These are phyloP conservation scores for Lycaon pictus DNA, from an alignment of 2,113 vertebrate genomes.

Conservation along the genomic window DNA sequence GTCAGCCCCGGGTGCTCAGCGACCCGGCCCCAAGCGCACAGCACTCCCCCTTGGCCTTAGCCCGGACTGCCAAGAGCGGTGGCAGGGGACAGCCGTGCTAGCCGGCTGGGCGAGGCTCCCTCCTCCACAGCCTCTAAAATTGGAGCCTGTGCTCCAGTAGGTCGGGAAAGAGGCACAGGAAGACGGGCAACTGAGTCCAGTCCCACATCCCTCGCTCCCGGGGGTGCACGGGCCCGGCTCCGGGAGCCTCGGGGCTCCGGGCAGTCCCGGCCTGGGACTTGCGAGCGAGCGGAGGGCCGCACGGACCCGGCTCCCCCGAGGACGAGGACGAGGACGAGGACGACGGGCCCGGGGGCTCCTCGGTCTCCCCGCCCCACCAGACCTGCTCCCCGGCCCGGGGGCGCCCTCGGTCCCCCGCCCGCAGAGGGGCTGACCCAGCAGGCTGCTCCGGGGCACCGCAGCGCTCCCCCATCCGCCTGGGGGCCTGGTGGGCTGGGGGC, in stretches of 20 bases:
- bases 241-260: accelerated
- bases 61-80: not conserved
- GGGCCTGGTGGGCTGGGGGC: not conserved
- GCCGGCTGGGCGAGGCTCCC: not conserved
- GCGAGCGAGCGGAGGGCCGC: not conserved
- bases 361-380: accelerated
- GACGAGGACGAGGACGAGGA: not conserved
- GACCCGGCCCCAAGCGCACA: not conserved
- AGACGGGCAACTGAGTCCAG: not conserved
- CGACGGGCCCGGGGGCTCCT: not conserved
- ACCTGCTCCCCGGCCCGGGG: accelerated
- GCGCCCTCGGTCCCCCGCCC: accelerated
- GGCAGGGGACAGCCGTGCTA: not conserved
- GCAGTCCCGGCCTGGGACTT: accelerated
- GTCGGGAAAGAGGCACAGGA: slow-evolving; percentile 1
- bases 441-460: accelerated
- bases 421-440: accelerated
- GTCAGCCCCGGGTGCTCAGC: not conserved
- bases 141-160: slow-evolving; percentile 36
- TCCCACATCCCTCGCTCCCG: not conserved
- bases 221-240: accelerated
- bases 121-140: not conserved
- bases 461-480: not conserved
- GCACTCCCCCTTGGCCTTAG: not conserved
- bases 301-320: accelerated